Evolutionary conservation across 30 jellyfish, hydroid and myxozoan genomes (phyloP), one percentile per base, ranked within the genome.

Genomic region (Pelagia noctiluca): DNA sequence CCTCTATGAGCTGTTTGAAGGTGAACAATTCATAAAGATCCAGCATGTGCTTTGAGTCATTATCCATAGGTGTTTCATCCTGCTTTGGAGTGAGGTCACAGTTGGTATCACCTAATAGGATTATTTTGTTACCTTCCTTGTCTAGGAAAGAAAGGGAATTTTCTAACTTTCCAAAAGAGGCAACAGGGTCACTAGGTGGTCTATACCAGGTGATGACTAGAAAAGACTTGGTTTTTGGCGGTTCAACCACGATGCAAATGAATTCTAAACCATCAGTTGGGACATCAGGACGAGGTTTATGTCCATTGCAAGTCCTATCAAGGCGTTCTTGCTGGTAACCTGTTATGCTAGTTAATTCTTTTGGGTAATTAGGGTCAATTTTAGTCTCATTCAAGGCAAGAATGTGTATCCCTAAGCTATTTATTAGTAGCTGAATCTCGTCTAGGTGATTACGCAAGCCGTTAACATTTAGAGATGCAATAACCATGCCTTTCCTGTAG

Each of bases 111-210:
- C 90, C 90, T 1, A 79, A 62, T 10, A 79, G 38, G 90, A 62
- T 79, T 2, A 78, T 60, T 38, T 78, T 80, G 19, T 78, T 34
- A 3, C 81, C 80, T 28, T 78, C 82, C 12, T 36, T 34, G 71
- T 78, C 82, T 29, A 26, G 38, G 53, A 1, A 62, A 33, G 62
- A 35, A 29, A 79, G 73, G 30, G 35, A 71, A 1, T 16, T 21
- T 35, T 63, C 82, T 32, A 81, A 48, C 48, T 81, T 54, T 5
- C 32, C 50, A 23, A 65, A 81, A 35, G 91, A 2, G 1, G 30
- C 73, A 36, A 64, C 91, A 26, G 84, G 91, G 81, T 49, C 75
- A 48, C 80, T 33, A 23, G 83, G 91, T 8, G 84, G 91, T 47
- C 84, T 81, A 33, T 76, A 76, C 88, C 88, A 76, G 37, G 78